Conservation (phyloP, 2,888 invertebrate genomes). For the Cantharis rustica region DNA sequence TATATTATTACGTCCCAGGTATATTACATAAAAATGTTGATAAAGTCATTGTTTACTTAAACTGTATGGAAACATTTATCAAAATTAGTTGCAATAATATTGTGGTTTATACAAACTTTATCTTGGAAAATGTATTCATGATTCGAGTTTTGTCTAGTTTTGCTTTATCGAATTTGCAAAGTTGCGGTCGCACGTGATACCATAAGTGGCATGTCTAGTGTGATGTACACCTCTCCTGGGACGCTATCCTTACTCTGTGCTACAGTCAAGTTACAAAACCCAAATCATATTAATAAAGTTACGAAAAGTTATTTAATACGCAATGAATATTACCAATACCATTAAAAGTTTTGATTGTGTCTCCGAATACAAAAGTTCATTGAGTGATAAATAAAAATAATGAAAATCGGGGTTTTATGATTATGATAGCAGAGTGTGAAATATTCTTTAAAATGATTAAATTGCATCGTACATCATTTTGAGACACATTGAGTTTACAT, state of each 20-base stretch:
- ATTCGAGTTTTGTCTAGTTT: constrained; percentile 21
- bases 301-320: constrained; percentile 33
- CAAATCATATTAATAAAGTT: constrained; percentile 35
- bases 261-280: constrained; percentile 18
- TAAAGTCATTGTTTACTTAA: not conserved
- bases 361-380: constrained; percentile 4
- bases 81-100: constrained; percentile 27
- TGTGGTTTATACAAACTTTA: constrained; percentile 21
- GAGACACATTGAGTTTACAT: no score
- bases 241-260: constrained; percentile 20
- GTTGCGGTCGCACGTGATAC: constrained; percentile 31
- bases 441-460: no score
- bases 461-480: no score
- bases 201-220: constrained; percentile 29
- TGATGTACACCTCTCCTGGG: constrained; percentile 29
- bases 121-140: constrained; percentile 13
- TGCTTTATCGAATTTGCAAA: constrained; percentile 31
- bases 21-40: not conserved
- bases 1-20: not conserved
- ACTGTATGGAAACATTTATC: constrained; percentile 11
- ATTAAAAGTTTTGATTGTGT: constrained; percentile 33
- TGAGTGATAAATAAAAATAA: no score
- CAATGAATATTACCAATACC: constrained; percentile 30
- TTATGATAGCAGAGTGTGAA: no score
- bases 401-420: no score